These are phyloP conservation scores for Hipposideros armiger DNA, from an alignment of 2,113 vertebrate species.

Conservation along the genomic window DNA sequence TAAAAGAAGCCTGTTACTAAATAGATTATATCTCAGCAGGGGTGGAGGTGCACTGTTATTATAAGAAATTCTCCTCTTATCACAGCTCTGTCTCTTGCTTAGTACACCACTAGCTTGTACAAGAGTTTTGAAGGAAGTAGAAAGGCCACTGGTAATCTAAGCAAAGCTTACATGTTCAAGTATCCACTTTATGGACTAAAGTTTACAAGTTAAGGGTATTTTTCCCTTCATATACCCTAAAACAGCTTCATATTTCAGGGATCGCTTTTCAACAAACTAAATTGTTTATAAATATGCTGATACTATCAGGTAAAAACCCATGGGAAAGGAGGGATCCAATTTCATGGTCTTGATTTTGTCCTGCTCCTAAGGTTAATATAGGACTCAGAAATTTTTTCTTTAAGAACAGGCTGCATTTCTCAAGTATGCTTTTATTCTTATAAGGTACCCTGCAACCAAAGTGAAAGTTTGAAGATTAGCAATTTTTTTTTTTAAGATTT, in stretches of 20 bases:
- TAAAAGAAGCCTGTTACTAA: constrained; percentile 62
- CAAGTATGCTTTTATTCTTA: background rate
- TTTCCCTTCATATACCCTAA: background rate
- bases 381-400: background rate
- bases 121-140: constrained; percentile 4
- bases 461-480: background rate
- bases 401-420: constrained; percentile 14
- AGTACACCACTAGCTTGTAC: background rate
- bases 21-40: constrained; percentile 42
- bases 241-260: constrained; percentile 37
- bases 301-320: constrained; percentile 22
- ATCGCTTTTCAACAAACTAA: constrained; percentile 55
- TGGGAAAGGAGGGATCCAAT: constrained; percentile 48
- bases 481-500: background rate
- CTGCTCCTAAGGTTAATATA: constrained; percentile 2
- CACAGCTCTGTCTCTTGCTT: constrained; percentile 5
- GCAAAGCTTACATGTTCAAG: constrained; percentile 37
- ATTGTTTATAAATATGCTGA: constrained; percentile 58
- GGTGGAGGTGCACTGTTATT: background rate
- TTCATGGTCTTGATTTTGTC: constrained; percentile 39
- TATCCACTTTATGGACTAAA: background rate
- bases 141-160: background rate
- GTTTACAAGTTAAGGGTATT: background rate
- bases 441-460: background rate
- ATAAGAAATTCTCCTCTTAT: constrained; percentile 56